Conservation (phyloP, 2,888 invertebrate species). For the Emesis castigata region DNA sequence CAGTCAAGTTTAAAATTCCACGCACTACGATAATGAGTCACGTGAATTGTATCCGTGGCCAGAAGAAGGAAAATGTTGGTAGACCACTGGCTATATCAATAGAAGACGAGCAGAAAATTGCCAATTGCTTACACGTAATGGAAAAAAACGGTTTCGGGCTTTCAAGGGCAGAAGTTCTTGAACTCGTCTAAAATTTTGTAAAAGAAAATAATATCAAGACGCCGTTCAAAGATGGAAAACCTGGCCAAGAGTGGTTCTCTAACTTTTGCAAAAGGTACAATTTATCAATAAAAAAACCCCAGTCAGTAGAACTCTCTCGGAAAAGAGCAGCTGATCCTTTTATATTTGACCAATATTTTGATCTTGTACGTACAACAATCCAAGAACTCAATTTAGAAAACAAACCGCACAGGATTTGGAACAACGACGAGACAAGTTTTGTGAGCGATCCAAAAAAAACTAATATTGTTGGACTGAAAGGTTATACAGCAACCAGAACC, state of each 20-base stretch:
- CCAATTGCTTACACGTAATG: too few species aligned
- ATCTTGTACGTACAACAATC: conserved; percentile 39
- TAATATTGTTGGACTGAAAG: conserved; percentile 57
- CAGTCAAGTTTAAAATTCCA: too few species aligned
- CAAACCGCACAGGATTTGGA: conserved; percentile 23
- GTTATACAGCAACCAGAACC: conserved; percentile 56
- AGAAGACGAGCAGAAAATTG: too few species aligned
- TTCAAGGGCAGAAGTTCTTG: too few species aligned
- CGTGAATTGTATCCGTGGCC: too few species aligned
- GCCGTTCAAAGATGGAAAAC: background rate
- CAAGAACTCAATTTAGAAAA: conserved; percentile 30
- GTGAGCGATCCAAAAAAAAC: conserved; percentile 57
- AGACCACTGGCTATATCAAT: too few species aligned
- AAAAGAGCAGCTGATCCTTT: conserved; percentile 51
- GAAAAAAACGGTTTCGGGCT: too few species aligned
- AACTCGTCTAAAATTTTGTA: too few species aligned
- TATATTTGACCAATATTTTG: conserved; percentile 45
- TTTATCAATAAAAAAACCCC: conserved; percentile 49
- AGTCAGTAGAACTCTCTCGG: conserved; percentile 47
- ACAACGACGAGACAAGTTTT: conserved; percentile 63
- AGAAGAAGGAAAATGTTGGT: too few species aligned
- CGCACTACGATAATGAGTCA: too few species aligned
- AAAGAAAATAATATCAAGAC: background rate
- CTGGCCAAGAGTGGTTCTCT: background rate
- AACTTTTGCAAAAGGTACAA: background rate